Conservation (phyloP, 1,140 invertebrate species). For the Odontomachus brunneus region DNA sequence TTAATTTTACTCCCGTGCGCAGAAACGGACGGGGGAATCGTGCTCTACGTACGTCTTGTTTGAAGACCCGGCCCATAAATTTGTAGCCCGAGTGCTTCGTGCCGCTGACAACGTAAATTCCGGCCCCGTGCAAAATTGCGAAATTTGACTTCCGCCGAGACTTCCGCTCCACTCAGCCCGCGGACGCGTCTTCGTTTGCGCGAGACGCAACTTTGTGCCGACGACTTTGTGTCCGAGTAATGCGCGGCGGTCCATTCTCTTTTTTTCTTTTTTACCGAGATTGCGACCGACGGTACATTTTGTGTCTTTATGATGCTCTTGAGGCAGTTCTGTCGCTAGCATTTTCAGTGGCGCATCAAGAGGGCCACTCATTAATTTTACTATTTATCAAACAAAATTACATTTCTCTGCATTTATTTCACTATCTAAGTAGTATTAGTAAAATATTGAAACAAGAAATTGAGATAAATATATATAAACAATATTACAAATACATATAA, state of each 20-base stretch:
- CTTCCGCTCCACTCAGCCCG: neutral
- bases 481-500: no score
- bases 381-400: no score
- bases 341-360: no score
- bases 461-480: no score
- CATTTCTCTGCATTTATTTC: no score
- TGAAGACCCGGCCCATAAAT: constrained; percentile 61
- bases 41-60: constrained; percentile 59
- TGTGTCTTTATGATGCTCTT: neutral
- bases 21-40: constrained; percentile 58
- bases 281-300: no score
- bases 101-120: constrained; percentile 61
- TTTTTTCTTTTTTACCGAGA: neutral
- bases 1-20: constrained; percentile 58
- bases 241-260: no score
- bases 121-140: constrained; percentile 51
- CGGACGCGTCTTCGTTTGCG: constrained; percentile 34
- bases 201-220: constrained; percentile 8
- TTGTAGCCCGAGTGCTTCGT: constrained; percentile 58
- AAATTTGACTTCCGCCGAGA: constrained; percentile 53
- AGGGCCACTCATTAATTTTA: no score
- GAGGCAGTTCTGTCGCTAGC: no score
- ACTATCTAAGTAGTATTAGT: no score
- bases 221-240: neutral
- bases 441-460: no score